These are phyloP conservation scores for Amphiprion percula DNA, from an alignment of 2,113 vertebrate species.

Conservation along the genomic window DNA sequence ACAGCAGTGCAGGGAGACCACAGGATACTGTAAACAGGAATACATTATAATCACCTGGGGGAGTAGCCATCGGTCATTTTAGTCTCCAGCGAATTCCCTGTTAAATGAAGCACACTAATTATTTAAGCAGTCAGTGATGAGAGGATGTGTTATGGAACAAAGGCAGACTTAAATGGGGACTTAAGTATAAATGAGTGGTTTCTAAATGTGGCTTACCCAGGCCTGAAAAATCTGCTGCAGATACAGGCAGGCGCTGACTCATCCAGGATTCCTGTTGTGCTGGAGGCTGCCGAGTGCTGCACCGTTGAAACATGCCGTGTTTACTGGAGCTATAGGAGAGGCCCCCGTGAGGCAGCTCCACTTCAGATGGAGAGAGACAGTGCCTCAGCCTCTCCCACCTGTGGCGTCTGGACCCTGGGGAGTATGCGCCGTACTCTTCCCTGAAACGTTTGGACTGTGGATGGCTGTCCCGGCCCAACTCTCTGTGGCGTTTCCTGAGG, in stretches of 20 bases:
- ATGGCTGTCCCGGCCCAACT: slow-evolving; percentile 21
- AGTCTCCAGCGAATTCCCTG: slow-evolving; percentile 38
- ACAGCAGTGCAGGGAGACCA: neutral
- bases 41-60: slow-evolving; percentile 24
- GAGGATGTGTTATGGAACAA: neutral
- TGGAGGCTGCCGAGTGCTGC: slow-evolving; percentile 5
- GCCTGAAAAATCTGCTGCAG: neutral
- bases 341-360: neutral
- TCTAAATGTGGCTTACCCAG: slow-evolving; percentile 15
- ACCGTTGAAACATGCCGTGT: neutral
- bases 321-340: slow-evolving; percentile 30
- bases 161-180: no score
- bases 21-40: neutral
- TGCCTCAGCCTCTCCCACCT: slow-evolving; percentile 35
- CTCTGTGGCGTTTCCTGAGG: slow-evolving; percentile 76
- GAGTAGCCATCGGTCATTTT: neutral
- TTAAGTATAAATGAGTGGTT: no score
- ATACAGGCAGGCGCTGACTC: neutral
- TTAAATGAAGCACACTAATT: slow-evolving; percentile 10
- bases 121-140: neutral
- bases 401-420: slow-evolving; percentile 61
- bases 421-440: slow-evolving; percentile 28
- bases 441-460: slow-evolving; percentile 75
- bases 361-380: neutral
- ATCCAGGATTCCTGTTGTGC: slow-evolving; percentile 20